phyloP scores from a whole-genome alignment of 2,113 vertebrate genomes.

The Hippocampus guttulatus region DNA sequence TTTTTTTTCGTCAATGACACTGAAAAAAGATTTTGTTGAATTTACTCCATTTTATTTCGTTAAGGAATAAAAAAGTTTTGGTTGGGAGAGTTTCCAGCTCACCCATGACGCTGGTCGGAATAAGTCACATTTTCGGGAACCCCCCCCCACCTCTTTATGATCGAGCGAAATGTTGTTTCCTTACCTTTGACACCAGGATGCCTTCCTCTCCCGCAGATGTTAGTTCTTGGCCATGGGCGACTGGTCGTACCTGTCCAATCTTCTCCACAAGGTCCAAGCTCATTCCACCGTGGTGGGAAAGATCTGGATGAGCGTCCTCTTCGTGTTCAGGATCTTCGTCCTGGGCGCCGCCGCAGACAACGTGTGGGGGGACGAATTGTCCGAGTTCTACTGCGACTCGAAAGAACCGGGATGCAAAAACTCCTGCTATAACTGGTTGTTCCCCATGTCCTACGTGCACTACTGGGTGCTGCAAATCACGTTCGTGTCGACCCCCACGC shows the following conservation, averaged over 20 bases:
- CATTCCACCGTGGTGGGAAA: conserved; percentile 72
- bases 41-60: no score
- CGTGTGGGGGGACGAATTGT: conserved; percentile 69
- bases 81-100: no score
- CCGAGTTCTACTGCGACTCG: conserved; percentile 61
- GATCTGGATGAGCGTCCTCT: conserved; percentile 73
- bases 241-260: conserved; percentile 63
- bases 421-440: conserved; percentile 67
- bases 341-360: conserved; percentile 59
- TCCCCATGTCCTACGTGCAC: conserved; percentile 69
- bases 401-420: conserved; percentile 58
- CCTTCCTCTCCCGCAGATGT: conserved; percentile 7
- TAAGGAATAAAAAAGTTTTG: no score
- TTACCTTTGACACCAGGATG: not conserved
- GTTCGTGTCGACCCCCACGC: conserved; percentile 65
- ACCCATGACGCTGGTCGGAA: no score
- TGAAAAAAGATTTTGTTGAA: no score
- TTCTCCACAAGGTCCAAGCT: conserved; percentile 69
- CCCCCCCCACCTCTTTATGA: no score
- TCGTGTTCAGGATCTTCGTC: conserved; percentile 71
- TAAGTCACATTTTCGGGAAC: no score
- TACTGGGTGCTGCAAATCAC: conserved; percentile 74
- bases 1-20: no score
- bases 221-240: conserved; percentile 59
- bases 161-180: not conserved